Evolutionary conservation across 2,797 vertebrate species (phyloP).

Genomic region (Rachycentron canadum): DNA sequence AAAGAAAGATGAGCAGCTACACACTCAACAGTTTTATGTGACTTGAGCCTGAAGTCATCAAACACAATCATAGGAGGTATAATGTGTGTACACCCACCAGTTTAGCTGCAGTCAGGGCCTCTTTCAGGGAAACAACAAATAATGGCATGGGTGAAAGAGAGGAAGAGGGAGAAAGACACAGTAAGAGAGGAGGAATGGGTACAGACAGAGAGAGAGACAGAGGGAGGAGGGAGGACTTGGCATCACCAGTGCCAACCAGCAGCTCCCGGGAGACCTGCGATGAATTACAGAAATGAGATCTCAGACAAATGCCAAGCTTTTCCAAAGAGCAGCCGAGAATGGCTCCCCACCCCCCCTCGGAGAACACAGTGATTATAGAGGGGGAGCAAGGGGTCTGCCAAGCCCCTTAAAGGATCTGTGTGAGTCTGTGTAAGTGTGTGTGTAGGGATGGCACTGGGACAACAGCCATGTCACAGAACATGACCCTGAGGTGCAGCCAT

Average conservation of each 20-base stretch:
- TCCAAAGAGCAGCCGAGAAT: constrained; percentile 75
- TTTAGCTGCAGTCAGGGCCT: constrained; percentile 65
- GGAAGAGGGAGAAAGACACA: constrained; percentile 40
- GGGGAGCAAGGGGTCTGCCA: constrained; percentile 80
- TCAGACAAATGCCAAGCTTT: constrained; percentile 86
- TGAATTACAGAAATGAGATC: constrained; percentile 88
- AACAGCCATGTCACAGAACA: constrained; percentile 85
- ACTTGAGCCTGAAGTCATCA: constrained; percentile 57
- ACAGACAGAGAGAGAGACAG: constrained; percentile 48
- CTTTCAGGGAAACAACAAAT: constrained; percentile 70
- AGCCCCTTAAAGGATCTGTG: constrained; percentile 78
- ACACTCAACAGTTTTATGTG: constrained; percentile 47
- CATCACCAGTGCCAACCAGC: constrained; percentile 78
- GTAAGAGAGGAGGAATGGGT: constrained; percentile 34
- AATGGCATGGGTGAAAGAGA: constrained; percentile 48
- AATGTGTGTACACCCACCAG: constrained; percentile 72
- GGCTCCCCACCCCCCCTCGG: constrained; percentile 75
- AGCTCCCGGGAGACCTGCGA: constrained; percentile 83
- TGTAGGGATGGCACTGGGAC: constrained; percentile 76
- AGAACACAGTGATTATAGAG: constrained; percentile 85
- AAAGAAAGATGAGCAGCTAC: constrained; percentile 10
- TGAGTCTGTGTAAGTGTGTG: constrained; percentile 33
- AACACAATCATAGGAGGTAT: constrained; percentile 56
- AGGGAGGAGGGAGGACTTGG: constrained; percentile 65
- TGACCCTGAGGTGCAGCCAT: constrained; percentile 84